phyloP scores from a whole-genome alignment of 1,140 invertebrate species.

The Ericerus pela region DNA sequence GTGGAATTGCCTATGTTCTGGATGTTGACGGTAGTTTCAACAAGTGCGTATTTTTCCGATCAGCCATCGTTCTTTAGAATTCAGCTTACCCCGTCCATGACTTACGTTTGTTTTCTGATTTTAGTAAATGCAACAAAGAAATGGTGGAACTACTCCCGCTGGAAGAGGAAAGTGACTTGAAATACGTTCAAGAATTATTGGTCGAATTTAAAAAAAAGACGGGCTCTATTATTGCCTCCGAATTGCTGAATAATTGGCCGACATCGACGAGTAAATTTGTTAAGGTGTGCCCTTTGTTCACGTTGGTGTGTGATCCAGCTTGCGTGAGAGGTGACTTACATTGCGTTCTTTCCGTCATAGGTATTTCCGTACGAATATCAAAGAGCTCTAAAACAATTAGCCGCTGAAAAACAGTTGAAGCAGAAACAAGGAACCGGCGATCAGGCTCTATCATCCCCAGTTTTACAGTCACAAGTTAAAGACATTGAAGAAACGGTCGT shows the following conservation, averaged over 20 bases:
- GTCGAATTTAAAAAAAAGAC: constrained; percentile 82
- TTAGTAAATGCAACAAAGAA: constrained; percentile 73
- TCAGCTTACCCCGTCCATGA: too few species aligned
- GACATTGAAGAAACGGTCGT: constrained; percentile 81
- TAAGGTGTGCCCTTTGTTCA: constrained; percentile 41
- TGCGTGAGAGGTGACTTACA: too few species aligned
- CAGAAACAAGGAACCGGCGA: constrained; percentile 26
- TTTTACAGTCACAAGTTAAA: constrained; percentile 37
- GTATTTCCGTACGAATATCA: constrained; percentile 97
- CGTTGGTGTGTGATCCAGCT: background rate
- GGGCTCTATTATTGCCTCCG: constrained; percentile 66
- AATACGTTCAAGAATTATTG: constrained; percentile 61
- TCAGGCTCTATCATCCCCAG: constrained; percentile 28
- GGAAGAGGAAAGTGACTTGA: constrained; percentile 61
- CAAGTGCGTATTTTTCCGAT: too few species aligned
- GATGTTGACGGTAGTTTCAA: constrained; percentile 74
- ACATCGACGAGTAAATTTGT: constrained; percentile 63
- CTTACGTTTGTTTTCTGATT: constrained; percentile 23
- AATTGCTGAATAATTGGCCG: constrained; percentile 71
- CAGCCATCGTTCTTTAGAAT: too few species aligned
- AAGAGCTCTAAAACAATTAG: constrained; percentile 62
- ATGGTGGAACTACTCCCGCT: constrained; percentile 77
- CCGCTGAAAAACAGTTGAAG: constrained; percentile 39
- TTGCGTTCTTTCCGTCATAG: constrained; percentile 20
- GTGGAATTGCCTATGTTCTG: constrained; percentile 91